Base-by-base conservation (phyloP, 2,113 vertebrate species). In the Paraplagusia blochii region DNA sequence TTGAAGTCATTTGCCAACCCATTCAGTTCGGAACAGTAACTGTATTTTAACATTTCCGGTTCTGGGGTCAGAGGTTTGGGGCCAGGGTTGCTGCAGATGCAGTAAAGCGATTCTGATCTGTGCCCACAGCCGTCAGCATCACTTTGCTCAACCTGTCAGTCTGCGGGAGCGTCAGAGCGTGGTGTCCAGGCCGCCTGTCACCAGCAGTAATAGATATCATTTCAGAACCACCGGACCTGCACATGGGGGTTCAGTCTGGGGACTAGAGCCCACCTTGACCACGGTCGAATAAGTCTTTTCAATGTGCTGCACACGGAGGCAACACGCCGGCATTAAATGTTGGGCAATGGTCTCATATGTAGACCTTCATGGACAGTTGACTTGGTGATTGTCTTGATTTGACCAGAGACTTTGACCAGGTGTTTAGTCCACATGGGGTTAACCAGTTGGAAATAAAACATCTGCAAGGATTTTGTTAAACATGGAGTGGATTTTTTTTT, bases 201-300 rank as follows among this genome's bases (percentile, higher is more conserved):
- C 90, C 90, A 92, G 91, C 85, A 93, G 93, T 93, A 93, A 95
- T 92, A 88, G 94, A 94, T 94, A 92, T 93, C 87, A 93, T 93
- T 90, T 93, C 89, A 93, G 91, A 90, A 87, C 72, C 86, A 76
- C 68, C 65, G 61, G 76, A 75, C 71, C 63, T 79, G 73, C 77
- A 65, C 72, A 76, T 79, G 80, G 83, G 81, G 81, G 79, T 74
- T 80, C 58, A 52, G 50, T 63, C 74, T 72, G 60, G 61, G 83
- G 79, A 76, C 71, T 72, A 68, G 61, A 84, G 78, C 68, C 81
- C 74, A 85, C 84, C 75, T 86, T 87, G 68, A 76, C 80, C 74
- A 85, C 52, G 77, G 56, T 70, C 77, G 80, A 71, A 74, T 80
- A 64, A 77, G 54, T 63, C 75, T 45, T 49, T 70, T 74, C 44